A percentile compares a stretch with the other conserved stretches of the same genome.
phyloP scores from a whole-genome alignment of 2,888 invertebrate genomes.

The Alloscopus bannaensis region DNA sequence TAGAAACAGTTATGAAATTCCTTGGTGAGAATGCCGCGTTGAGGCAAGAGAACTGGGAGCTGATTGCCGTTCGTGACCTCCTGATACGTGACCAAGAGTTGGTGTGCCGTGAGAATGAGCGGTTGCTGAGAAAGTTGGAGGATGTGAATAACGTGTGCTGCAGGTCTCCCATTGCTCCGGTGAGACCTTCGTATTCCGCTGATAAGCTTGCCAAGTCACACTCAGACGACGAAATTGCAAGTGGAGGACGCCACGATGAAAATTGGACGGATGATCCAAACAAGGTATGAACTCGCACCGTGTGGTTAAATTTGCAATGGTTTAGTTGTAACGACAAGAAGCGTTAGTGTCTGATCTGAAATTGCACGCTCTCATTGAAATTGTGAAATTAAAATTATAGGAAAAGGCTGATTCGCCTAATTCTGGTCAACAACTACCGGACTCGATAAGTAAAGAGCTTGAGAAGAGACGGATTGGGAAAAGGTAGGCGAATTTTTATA shows the following conservation, averaged over 20 bases:
- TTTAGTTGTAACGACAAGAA: too few species aligned
- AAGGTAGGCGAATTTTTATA: conserved; percentile 72
- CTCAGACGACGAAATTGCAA: conserved; percentile 71
- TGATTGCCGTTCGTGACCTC: conserved; percentile 87
- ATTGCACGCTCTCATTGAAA: too few species aligned
- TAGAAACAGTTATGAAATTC: conserved; percentile 91
- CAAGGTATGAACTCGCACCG: too few species aligned
- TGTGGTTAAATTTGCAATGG: too few species aligned
- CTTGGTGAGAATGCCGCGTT: conserved; percentile 78
- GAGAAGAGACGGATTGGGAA: conserved; percentile 81
- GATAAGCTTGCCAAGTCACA: conserved; percentile 76
- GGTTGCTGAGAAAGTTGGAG: conserved; percentile 89
- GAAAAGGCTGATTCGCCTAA: conserved; percentile 73
- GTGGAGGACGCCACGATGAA: conserved; percentile 61
- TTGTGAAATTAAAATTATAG: conserved; percentile 60
- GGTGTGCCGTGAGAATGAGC: conserved; percentile 92
- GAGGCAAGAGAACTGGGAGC: conserved; percentile 89
- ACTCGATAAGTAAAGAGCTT: conserved; percentile 82
- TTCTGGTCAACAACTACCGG: conserved; percentile 79
- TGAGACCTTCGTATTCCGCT: conserved; percentile 84
- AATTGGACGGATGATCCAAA: conserved; percentile 77
- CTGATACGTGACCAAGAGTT: conserved; percentile 92
- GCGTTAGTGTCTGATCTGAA: too few species aligned
- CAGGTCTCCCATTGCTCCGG: conserved; percentile 88
- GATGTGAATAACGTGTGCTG: conserved; percentile 91